Conservation (phyloP, 1,140 invertebrate species). For the Protaetia brevitarsis region DNA sequence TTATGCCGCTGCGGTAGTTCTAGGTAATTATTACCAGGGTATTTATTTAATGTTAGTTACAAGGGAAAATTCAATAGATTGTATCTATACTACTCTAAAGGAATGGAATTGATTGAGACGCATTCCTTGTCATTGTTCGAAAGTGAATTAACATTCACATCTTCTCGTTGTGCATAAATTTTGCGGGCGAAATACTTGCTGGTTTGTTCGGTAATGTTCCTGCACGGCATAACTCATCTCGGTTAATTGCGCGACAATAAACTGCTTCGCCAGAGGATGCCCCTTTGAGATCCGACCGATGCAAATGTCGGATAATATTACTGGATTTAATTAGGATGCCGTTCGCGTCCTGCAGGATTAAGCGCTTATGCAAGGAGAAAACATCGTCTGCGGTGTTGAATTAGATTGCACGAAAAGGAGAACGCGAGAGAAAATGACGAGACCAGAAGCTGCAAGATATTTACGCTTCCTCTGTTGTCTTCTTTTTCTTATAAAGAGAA, state of each 20-base stretch:
- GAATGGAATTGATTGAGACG: too few relatives aligned
- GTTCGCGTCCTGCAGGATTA: neutral
- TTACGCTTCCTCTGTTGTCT: too few relatives aligned
- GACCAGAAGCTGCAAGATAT: too few relatives aligned
- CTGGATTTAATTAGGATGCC: constrained; percentile 8
- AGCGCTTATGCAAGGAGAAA: neutral
- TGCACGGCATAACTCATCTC: neutral
- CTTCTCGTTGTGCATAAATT: too few relatives aligned
- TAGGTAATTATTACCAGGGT: neutral
- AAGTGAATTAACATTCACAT: too few relatives aligned
- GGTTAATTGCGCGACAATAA: constrained; percentile 6
- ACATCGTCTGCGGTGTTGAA: neutral
- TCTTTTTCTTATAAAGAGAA: too few relatives aligned
- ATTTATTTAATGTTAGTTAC: neutral
- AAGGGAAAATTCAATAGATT: neutral
- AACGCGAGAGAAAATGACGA: neutral
- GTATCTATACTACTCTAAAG: too few relatives aligned
- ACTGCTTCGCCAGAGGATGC: neutral
- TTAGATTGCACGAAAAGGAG: neutral
- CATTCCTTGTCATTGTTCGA: too few relatives aligned
- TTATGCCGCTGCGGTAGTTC: neutral
- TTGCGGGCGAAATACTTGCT: neutral
- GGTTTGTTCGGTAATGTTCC: neutral
- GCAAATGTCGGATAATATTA: neutral
- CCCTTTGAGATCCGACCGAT: neutral